Evolutionary conservation across 2,888 invertebrate genomes (phyloP).

Genomic region (Protonemura montana): DNA sequence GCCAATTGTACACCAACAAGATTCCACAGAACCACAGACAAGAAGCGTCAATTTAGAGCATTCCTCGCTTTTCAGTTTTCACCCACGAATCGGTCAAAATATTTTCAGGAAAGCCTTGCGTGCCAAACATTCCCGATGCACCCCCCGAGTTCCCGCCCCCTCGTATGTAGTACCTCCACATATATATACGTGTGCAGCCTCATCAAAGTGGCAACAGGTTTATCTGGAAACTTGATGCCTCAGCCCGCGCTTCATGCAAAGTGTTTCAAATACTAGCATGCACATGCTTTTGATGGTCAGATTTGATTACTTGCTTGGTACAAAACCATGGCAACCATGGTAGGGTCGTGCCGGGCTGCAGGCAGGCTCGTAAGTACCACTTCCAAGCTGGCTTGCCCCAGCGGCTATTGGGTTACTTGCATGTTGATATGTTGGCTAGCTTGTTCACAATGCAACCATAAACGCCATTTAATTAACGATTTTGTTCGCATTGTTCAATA

Average conservation of each 20-base stretch:
- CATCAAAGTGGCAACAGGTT: constrained; percentile 23
- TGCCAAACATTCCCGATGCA: no score
- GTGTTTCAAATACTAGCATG: constrained; percentile 27
- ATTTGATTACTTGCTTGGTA: constrained; percentile 15
- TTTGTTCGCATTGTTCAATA: neutral
- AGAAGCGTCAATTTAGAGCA: no score
- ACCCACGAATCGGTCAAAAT: no score
- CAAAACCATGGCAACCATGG: no score
- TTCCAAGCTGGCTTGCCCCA: constrained; percentile 15
- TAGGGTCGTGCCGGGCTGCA: neutral
- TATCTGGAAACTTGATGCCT: neutral
- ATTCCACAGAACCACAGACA: no score
- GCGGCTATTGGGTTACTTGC: constrained; percentile 27
- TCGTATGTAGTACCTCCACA: no score
- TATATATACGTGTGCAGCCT: neutral
- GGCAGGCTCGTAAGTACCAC: neutral
- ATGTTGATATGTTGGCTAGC: constrained; percentile 10
- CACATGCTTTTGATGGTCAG: constrained; percentile 35
- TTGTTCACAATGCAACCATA: constrained; percentile 19
- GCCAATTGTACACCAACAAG: no score
- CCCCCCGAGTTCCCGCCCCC: no score
- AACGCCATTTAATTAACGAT: constrained; percentile 4
- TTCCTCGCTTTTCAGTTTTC: no score
- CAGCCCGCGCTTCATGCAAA: neutral
- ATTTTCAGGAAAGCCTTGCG: no score